These are phyloP conservation scores for Nothocercus julius DNA, from an alignment of 2,113 vertebrate genomes.

Conservation along the genomic window DNA sequence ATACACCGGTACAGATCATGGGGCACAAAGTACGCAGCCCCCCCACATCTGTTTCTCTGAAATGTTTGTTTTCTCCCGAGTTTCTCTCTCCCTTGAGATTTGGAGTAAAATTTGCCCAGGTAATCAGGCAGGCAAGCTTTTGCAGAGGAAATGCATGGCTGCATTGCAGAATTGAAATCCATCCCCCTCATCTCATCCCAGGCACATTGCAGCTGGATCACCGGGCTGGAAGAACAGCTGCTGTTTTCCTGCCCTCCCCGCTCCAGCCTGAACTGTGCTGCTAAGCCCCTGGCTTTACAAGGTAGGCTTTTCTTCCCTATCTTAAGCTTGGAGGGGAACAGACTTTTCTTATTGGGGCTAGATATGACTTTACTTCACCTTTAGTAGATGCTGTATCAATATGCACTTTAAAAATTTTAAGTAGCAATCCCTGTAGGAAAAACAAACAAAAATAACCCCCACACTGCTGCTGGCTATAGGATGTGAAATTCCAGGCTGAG, in stretches of 20 bases:
- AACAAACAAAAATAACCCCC: background rate
- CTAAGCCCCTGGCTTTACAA: background rate
- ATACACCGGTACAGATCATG: background rate
- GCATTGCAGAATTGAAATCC: background rate
- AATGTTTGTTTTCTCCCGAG: background rate
- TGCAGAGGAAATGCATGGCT: background rate
- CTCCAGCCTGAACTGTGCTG: background rate
- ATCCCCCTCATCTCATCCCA: background rate
- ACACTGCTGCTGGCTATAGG: background rate
- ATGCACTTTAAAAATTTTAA: fast-evolving
- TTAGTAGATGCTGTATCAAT: background rate
- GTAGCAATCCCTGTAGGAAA: background rate
- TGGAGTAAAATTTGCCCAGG: background rate
- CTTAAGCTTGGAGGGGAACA: background rate
- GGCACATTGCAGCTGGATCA: background rate
- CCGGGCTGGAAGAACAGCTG: background rate
- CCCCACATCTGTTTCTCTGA: background rate
- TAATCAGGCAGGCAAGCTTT: background rate
- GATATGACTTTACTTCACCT: background rate
- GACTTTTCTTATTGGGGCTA: background rate
- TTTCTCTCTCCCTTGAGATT: background rate
- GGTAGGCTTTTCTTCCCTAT: background rate
- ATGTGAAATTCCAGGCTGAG: background rate
- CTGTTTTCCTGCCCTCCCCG: background rate
- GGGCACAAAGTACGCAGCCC: background rate